Evolutionary conservation across 1,140 invertebrate species (phyloP), one percentile per base, ranked within the genome.

Genomic region (Drosophila repleta): DNA sequence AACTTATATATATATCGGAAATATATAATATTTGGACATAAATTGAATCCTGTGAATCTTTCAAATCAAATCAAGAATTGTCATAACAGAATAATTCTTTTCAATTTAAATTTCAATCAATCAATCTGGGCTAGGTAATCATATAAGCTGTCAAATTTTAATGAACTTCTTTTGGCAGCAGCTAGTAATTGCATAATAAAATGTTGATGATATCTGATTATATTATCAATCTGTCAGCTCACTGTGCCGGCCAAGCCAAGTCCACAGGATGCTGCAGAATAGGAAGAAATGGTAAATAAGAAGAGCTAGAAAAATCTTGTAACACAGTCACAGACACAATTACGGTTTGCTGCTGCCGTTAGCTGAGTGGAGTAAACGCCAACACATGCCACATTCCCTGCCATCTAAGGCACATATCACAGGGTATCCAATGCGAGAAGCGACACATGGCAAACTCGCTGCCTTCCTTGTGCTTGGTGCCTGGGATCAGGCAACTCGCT

Each of bases 311-410:
- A 49, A 66, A 58, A 65, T 66, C 62, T 66, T 37, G 68, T 66
- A 71, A 58, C 68, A 58, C 62, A 58, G 68, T 66, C 68, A 66
- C 68, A 71, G 68, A 71, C 68, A 71, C 62, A 71, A 71, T 71
- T 66, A 66, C 68, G 68, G 58, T 58, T 66, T 52, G 24, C 20
- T 57, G 62, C 21, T 24, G 15, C 64, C 51, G 55, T 8, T 29
- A 8, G 29, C 6, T 29, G 29, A 7, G 29, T 8, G 29, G 6
- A 7, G 29, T 37, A 45, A 29, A 10, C 53, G 53, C 52, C 68
- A 71, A 66, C 65, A 66, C 53, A 66, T 66, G 68, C 68, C 68
- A 52, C 53, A 66, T 39, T 24, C 43, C 53, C 18, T 45, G 48
- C 56, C 55, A 51, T 11, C 37, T 13, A 51, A 43, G 11, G 24